phyloP scores from a whole-genome alignment of 37 sponge, comb jelly and placozoan species.

The Spongilla lacustris region DNA sequence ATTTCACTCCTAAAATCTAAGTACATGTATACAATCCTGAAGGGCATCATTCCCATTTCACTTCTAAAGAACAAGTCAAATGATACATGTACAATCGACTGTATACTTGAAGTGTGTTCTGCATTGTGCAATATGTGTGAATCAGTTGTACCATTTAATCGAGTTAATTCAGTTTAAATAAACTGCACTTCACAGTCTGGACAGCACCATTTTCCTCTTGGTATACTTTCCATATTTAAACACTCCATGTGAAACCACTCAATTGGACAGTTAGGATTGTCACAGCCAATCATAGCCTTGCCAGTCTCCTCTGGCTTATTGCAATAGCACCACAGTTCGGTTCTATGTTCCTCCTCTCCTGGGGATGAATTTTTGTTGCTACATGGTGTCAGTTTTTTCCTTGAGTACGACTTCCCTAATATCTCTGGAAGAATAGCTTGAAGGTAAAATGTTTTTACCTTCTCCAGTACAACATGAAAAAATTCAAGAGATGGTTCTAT shows the following conservation, averaged over 20 bases:
- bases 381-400: too few species aligned
- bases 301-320: background rate
- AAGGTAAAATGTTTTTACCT: background rate
- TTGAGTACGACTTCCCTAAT: too few species aligned
- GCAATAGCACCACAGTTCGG: conserved; percentile 34
- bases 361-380: too few species aligned
- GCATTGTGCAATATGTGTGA: conserved; percentile 32
- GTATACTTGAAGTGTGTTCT: conserved; percentile 46
- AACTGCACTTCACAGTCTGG: conserved; percentile 4
- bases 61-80: conserved; percentile 13
- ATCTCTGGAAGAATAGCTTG: background rate
- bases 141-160: background rate
- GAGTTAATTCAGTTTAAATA: background rate
- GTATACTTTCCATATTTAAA: background rate
- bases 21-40: conserved; percentile 16
- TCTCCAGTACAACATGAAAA: background rate
- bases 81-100: conserved; percentile 40
- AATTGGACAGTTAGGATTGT: conserved; percentile 27
- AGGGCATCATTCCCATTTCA: conserved; percentile 1
- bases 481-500: background rate
- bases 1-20: conserved; percentile 38
- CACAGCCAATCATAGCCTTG: conserved; percentile 30
- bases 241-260: conserved; percentile 38
- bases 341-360: background rate
- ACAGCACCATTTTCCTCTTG: background rate